These are phyloP conservation scores for Eretmocerus hayati DNA, from an alignment of 2,888 invertebrate genomes.

Conservation along the genomic window DNA sequence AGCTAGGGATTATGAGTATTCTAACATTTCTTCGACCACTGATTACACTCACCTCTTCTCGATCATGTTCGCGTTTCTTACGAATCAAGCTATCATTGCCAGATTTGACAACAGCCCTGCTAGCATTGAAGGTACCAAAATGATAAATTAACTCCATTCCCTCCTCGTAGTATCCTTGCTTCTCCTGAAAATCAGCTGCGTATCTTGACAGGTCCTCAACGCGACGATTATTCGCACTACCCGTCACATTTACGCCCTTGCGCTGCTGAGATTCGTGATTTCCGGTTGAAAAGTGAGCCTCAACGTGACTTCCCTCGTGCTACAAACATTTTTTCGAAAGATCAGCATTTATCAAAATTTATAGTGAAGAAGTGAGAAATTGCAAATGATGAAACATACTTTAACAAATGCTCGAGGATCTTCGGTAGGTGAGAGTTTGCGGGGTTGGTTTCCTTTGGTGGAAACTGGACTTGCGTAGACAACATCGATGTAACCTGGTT, in stretches of 20 bases:
- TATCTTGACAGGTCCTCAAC: constrained; percentile 37
- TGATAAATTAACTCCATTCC: constrained; percentile 43
- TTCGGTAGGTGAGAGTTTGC: constrained; percentile 27
- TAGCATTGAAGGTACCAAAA: constrained; percentile 29
- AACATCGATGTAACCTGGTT: constrained; percentile 39
- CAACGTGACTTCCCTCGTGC: too few species aligned
- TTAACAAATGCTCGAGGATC: constrained; percentile 32
- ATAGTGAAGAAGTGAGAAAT: too few species aligned
- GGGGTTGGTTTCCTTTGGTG: constrained; percentile 10
- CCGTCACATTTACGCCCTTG: constrained; percentile 32
- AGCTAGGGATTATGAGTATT: too few species aligned
- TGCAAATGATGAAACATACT: too few species aligned
- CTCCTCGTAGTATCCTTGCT: constrained; percentile 41
- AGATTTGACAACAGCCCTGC: too few species aligned
- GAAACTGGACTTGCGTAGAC: constrained; percentile 34
- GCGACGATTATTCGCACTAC: constrained; percentile 30
- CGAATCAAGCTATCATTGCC: constrained; percentile 20
- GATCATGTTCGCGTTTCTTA: constrained; percentile 20
- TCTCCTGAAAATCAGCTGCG: constrained; percentile 39
- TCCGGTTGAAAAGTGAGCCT: too few species aligned
- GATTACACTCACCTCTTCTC: constrained; percentile 21
- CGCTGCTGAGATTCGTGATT: too few species aligned
- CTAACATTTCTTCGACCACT: neutral
- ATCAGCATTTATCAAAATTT: too few species aligned
- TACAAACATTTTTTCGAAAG: too few species aligned